Base-by-base conservation (phyloP, 2,113 vertebrate species). In the Glaucomys volans region DNA sequence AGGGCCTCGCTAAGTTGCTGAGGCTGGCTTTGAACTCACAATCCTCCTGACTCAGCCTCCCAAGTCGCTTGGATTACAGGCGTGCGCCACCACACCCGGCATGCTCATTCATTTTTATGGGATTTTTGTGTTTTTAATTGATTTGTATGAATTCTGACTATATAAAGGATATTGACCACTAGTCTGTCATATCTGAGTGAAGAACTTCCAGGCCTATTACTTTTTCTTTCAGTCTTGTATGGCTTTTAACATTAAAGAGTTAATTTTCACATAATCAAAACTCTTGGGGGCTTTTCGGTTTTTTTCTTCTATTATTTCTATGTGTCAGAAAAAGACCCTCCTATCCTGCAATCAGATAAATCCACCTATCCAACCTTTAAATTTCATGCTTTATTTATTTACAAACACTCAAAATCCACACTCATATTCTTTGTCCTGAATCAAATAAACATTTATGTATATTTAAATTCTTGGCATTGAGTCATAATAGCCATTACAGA, bases 231-330 rank as follows among this genome's bases (percentile, higher is more conserved):
- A 44, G 30, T 86, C 64, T 80, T 86, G 1, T 64, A 11, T 72
- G 13, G 26, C 62, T 62, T 67, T 72, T 95, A 74, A 44, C 5
- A 54, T 80, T 44, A 77, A 77, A 14, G 44, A 77, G 42, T 91
- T 94, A 94, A 50, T 81, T 81, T 71, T 81, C 37, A 54, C 62
- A 22, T 64, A 59, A 87, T 86, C 66, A 35, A 86, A 95, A 86
- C 42, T 62, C 12, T 22, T 80, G 35, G 52, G 6, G 18, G 4
- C n/a, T 72, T 72, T 80, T 86, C n/a, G n/a, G n/a, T n/a, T n/a
- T n/a, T n/a, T 87, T 91, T 87, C 20, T 90, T 85, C 40, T 40
- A 52, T 62, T 91, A 52, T 4, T 86, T 85, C 35, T 62, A 79
- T 40, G 16, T 80, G 85, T 72, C 54, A 66, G 47, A 35, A 72